These are phyloP conservation scores for Notodonta dromedarius DNA, from an alignment of 2,888 invertebrate species.

Conservation along the genomic window DNA sequence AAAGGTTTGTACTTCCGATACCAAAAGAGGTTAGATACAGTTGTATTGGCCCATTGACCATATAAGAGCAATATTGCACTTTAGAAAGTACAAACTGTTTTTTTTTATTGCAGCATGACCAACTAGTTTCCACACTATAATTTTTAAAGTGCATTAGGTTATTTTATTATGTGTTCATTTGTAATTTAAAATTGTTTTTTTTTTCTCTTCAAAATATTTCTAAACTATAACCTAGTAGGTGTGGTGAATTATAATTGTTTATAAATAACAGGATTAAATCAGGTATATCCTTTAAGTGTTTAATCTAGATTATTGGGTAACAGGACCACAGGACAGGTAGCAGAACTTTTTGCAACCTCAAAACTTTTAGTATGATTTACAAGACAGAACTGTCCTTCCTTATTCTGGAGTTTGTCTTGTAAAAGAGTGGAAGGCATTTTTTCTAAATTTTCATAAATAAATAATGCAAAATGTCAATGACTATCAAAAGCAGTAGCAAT, in stretches of 20 bases:
- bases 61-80: slow-evolving; percentile 25
- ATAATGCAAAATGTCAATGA: too few relatives aligned
- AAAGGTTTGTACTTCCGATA: too few relatives aligned
- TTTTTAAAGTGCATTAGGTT: slow-evolving; percentile 30
- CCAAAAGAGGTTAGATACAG: too few relatives aligned
- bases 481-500: too few relatives aligned
- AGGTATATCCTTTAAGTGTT: background rate
- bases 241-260: background rate
- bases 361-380: too few relatives aligned
- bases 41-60: slow-evolving; percentile 29
- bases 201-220: background rate
- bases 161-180: slow-evolving; percentile 26
- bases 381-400: too few relatives aligned
- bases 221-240: background rate
- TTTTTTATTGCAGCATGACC: slow-evolving; percentile 24
- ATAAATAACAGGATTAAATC: background rate
- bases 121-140: slow-evolving; percentile 30
- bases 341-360: too few relatives aligned
- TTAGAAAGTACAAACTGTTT: slow-evolving; percentile 42
- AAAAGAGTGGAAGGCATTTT: too few relatives aligned
- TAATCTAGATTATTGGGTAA: background rate
- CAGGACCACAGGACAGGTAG: too few relatives aligned
- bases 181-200: slow-evolving; percentile 10
- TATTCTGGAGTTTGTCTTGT: too few relatives aligned
- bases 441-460: too few relatives aligned